Percentiles rank a stretch among this genome's conserved stretches.
Evolutionary conservation across 1,140 invertebrate genomes (phyloP).

Genomic region (Heterodera carotae): DNA sequence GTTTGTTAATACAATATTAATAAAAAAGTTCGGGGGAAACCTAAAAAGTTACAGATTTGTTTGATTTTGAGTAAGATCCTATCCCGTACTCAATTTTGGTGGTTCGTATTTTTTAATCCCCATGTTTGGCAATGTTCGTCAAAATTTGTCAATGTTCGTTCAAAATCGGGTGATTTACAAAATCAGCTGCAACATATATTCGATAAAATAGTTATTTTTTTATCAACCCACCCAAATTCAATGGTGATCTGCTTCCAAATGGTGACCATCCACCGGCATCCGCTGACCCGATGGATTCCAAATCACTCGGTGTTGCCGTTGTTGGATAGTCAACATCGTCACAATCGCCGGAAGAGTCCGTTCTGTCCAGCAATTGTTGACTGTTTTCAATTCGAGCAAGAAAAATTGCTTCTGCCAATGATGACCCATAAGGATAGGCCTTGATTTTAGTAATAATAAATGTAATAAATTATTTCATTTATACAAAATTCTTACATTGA

Average conservation of each 20-base stretch:
- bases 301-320: constrained; percentile 35
- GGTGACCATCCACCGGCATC: constrained; percentile 26
- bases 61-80: too few species aligned
- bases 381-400: constrained; percentile 26
- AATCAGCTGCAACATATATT: background rate
- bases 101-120: too few species aligned
- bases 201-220: too few species aligned
- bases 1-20: too few species aligned
- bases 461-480: too few species aligned
- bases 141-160: background rate
- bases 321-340: constrained; percentile 28
- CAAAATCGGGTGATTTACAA: background rate
- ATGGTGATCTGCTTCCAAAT: constrained; percentile 25
- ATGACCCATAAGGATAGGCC: constrained; percentile 64
- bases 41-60: too few species aligned
- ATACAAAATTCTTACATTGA: constrained; percentile 75
- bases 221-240: constrained; percentile 30
- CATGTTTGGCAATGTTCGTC: too few species aligned
- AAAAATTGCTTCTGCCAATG: constrained; percentile 65
- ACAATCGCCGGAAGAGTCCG: constrained; percentile 20
- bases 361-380: constrained; percentile 19
- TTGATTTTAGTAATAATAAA: constrained; percentile 22
- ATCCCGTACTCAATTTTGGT: too few species aligned
- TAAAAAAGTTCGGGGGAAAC: too few species aligned
- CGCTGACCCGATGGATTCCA: constrained; percentile 32